A percentile compares a stretch with the other conserved stretches of the same genome.
Conservation (phyloP, 2,113 vertebrate genomes). For the Ailurus styani region DNA sequence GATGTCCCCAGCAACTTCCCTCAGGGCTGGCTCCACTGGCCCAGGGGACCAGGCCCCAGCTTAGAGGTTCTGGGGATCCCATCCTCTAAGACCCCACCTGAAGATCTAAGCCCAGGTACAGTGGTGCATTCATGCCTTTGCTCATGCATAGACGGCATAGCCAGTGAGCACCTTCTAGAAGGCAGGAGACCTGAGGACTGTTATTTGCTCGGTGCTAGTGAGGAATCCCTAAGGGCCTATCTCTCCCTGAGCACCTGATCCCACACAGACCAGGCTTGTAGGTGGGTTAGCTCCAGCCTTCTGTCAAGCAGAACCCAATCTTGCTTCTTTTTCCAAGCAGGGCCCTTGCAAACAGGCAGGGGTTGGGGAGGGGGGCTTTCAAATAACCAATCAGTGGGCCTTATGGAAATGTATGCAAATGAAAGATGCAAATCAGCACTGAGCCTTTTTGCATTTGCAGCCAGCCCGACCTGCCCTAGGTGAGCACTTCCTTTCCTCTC, state of each 20-base stretch:
- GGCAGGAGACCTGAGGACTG: not conserved
- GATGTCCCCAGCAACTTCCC: not conserved
- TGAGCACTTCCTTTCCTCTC: constrained; percentile 45
- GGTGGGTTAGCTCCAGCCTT: not conserved
- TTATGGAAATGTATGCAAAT: constrained; percentile 71
- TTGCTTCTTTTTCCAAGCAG: not conserved
- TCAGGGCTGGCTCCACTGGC: not conserved
- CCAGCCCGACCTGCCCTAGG: constrained; percentile 44
- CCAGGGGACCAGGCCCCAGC: not conserved
- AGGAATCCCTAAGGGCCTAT: not conserved
- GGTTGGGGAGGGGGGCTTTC: constrained; percentile 3
- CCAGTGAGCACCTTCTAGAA: not conserved
- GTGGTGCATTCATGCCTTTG: not conserved
- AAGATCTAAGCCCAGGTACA: not conserved
- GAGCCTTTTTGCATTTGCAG: constrained; percentile 66
- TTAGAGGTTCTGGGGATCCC: not conserved
- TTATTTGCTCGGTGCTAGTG: not conserved
- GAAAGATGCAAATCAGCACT: constrained; percentile 54
- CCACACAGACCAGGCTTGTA: not conserved
- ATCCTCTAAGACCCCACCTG: not conserved
- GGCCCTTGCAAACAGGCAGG: not conserved
- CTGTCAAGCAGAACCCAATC: not conserved
- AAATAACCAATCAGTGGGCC: constrained; percentile 46
- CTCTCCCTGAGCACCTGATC: not conserved
- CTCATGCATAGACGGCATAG: not conserved